A percentile compares a stretch with the other conserved stretches of the same genome.
Conservation (phyloP, 2,797 vertebrate genomes). For the Anniella stebbinsi region DNA sequence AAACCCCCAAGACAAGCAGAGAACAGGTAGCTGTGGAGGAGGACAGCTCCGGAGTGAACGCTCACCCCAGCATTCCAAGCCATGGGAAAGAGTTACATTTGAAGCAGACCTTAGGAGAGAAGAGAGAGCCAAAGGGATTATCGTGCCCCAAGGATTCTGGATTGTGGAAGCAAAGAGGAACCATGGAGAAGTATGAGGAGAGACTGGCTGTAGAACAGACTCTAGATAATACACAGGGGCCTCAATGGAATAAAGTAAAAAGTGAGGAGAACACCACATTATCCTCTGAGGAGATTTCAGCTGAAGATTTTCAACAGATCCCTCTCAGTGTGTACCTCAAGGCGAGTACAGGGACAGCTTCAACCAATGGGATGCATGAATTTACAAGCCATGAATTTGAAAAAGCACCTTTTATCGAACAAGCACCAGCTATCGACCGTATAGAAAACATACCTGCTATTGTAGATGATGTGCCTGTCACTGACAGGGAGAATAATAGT, state of each 20-base stretch:
- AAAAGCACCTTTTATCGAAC: constrained; percentile 29
- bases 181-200: constrained; percentile 82
- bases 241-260: constrained; percentile 72
- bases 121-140: background rate
- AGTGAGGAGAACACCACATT: constrained; percentile 78
- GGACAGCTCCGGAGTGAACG: constrained; percentile 65
- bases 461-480: background rate
- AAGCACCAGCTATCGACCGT: background rate
- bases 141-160: background rate
- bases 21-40: constrained; percentile 55
- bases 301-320: constrained; percentile 57
- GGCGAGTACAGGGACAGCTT: constrained; percentile 72
- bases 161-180: constrained; percentile 48
- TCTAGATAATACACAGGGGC: constrained; percentile 54
- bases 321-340: constrained; percentile 80
- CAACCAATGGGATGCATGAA: constrained; percentile 75
- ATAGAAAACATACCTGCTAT: background rate
- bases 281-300: constrained; percentile 72
- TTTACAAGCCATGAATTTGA: constrained; percentile 21
- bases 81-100: constrained; percentile 79
- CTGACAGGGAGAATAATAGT: constrained; percentile 20
- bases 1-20: constrained; percentile 74
- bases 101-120: constrained; percentile 59
- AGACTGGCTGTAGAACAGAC: constrained; percentile 70
- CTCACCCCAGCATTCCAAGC: constrained; percentile 61